Conservation (phyloP, 2,113 vertebrate genomes). For the Corydoras sp. region DNA sequence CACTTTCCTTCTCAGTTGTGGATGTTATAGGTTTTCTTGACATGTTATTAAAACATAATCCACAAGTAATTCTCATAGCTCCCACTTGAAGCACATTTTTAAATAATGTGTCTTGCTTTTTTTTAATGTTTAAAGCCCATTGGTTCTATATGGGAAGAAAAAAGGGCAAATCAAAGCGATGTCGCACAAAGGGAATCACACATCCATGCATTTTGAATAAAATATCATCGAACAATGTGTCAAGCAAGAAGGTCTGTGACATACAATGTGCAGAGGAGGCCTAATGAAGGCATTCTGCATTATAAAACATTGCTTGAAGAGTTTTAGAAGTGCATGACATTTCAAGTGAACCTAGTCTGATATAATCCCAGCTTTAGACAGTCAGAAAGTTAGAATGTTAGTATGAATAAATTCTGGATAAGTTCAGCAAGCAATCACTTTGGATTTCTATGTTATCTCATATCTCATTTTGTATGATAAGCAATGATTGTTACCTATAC, state of each 20-base stretch:
- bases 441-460: too few species aligned
- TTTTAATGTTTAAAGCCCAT: slow-evolving; percentile 17
- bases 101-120: slow-evolving; percentile 15
- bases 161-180: slow-evolving; percentile 10
- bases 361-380: neutral
- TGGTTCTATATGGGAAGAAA: slow-evolving; percentile 5
- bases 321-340: neutral
- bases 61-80: slow-evolving; percentile 39
- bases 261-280: neutral
- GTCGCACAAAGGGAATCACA: neutral
- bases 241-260: slow-evolving; percentile 1
- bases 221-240: slow-evolving; percentile 11
- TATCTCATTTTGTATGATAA: too few species aligned
- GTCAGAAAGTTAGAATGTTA: neutral
- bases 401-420: slow-evolving; percentile 8
- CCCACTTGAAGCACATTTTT: slow-evolving; percentile 23
- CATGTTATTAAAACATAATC: slow-evolving; percentile 40
- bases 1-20: slow-evolving; percentile 16
- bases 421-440: too few species aligned
- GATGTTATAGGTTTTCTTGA: slow-evolving; percentile 33
- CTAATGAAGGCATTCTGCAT: neutral
- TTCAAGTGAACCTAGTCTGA: neutral
- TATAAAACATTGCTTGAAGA: slow-evolving; percentile 4
- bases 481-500: too few species aligned
- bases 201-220: slow-evolving; percentile 1